Base-by-base conservation (phyloP, 1,140 invertebrate genomes). In the Hestina assimilis region DNA sequence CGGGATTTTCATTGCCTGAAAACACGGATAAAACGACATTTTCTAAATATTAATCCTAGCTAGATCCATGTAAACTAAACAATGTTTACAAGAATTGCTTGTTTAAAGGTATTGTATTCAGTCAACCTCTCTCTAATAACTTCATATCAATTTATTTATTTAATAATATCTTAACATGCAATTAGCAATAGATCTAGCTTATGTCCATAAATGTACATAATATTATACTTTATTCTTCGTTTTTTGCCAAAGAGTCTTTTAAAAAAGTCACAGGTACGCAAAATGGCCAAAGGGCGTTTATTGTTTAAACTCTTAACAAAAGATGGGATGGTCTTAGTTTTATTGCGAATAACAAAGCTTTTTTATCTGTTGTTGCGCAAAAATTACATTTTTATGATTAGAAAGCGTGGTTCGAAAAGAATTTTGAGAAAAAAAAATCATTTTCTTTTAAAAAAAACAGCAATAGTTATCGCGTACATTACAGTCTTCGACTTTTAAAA, bases 271-370 rank as follows among this genome's bases (percentile, higher is more conserved):
- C 41, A 48, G 46, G 46, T 48, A 48, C 29, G 31, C 17, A 48
- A 21, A 20, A 23, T 15, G 19, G n/a, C 5, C 8, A 12, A 24
- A 23, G 11, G 20, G 14, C 35, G n/a, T 9, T 28, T 31, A 35
- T 48, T 48, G 46, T 48, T 48, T 48, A 20, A 24, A 35, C 8
- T 1, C n/a, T 28, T 28, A 23, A 48, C 31, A 48, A 48, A 21
- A 35, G 20, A 23, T 8, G 5, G 21, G 31, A n/a, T n/a, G 11
- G 5, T 35, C 4, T 12, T 7, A 17, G 19, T 17, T 11, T 20
- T 23, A 38, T 38, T 48, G 46, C 46, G 31, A 48, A 48, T 35
- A 46, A 46, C 14, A 14, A 46, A 38, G 31, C 31, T 48, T 46
- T 46, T 46, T 24, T 46, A 15, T 26, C 21, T 24, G 7, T 14